phyloP scores from a whole-genome alignment of 2,888 invertebrate species.

The Sinotaia quadrata region DNA sequence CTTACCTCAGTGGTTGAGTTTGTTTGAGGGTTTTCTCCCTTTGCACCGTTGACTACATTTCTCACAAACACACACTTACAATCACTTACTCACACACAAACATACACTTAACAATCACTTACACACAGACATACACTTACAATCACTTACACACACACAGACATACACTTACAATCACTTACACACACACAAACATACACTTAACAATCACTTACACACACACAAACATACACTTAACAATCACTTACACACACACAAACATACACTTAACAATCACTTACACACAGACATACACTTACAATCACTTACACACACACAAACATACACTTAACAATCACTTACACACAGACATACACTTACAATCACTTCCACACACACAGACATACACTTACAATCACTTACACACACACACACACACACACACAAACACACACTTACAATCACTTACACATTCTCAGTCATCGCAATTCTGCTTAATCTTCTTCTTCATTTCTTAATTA shows the following conservation, averaged over 20 bases:
- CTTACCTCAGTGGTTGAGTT: too few species aligned
- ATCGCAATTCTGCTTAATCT: neutral
- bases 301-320: constrained; percentile 1
- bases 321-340: neutral
- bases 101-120: neutral
- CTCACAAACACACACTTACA: constrained; percentile 8
- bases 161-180: neutral
- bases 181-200: constrained; percentile 6
- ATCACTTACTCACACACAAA: neutral
- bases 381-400: neutral
- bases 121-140: too few species aligned
- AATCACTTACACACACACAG: neutral
- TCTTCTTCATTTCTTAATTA: too few species aligned
- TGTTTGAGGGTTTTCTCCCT: too few species aligned
- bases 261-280: neutral
- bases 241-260: neutral
- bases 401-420: constrained; percentile 4
- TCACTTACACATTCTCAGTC: neutral
- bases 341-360: constrained; percentile 3
- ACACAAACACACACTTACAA: neutral
- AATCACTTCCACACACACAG: neutral
- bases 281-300: neutral
- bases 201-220: neutral
- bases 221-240: constrained; percentile 3
- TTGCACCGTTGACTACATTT: too few species aligned